These are phyloP conservation scores for Danio tinwini DNA, from an alignment of 2,797 vertebrate genomes.

Conservation along the genomic window DNA sequence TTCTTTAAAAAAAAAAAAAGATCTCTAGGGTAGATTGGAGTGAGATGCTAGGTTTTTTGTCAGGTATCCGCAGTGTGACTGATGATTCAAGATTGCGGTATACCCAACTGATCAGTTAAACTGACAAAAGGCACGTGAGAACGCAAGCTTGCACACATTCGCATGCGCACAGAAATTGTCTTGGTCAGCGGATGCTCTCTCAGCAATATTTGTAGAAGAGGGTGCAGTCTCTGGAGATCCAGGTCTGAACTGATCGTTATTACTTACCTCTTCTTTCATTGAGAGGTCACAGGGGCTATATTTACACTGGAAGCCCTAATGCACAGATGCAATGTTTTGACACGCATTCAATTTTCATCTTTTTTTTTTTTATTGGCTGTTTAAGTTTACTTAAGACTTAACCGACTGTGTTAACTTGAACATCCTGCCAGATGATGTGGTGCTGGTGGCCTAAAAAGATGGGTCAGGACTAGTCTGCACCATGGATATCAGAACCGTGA, in stretches of 20 bases:
- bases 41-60: conserved; percentile 46
- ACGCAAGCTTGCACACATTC: conserved; percentile 14
- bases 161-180: conserved; percentile 23
- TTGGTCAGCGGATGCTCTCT: conserved; percentile 54
- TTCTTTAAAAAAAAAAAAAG: neutral
- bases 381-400: neutral
- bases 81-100: neutral
- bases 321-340: neutral
- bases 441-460: neutral
- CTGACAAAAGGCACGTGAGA: neutral
- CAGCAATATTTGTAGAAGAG: conserved; percentile 59
- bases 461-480: neutral
- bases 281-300: conserved; percentile 7
- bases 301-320: conserved; percentile 3
- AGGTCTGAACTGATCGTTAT: conserved; percentile 32
- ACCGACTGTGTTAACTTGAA: conserved; percentile 1
- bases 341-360: neutral
- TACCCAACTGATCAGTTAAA: neutral
- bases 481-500: neutral
- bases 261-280: neutral
- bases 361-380: conserved; percentile 2
- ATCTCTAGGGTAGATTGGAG: neutral
- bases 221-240: conserved; percentile 59
- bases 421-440: neutral
- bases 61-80: conserved; percentile 55